Conservation (phyloP, 2,888 invertebrate species). For the Neocrepidodera transversa region DNA sequence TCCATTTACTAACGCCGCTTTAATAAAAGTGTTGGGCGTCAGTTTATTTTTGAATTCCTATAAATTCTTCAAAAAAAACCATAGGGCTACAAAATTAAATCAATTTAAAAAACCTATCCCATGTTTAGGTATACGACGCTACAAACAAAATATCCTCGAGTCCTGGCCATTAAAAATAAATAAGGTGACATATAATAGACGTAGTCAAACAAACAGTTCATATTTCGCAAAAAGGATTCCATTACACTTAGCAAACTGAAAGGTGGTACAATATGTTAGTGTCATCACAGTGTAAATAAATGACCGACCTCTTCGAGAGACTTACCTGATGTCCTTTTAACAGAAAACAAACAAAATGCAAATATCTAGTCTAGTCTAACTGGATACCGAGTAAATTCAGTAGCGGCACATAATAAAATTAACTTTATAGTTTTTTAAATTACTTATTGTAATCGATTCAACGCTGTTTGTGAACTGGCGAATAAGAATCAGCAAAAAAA, state of each 20-base stretch:
- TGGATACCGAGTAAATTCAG: constrained; percentile 21
- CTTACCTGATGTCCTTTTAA: constrained; percentile 45
- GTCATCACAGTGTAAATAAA: constrained; percentile 46
- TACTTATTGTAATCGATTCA: no score
- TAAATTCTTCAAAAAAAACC: no score
- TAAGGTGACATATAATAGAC: constrained; percentile 30
- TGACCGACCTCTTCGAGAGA: constrained; percentile 39
- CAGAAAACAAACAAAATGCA: constrained; percentile 47
- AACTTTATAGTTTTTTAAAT: no score
- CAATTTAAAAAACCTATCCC: no score
- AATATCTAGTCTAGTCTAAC: constrained; percentile 41
- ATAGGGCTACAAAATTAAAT: no score
- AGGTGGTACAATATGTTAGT: constrained; percentile 43
- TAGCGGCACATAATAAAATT: constrained; percentile 3
- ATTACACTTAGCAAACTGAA: constrained; percentile 38
- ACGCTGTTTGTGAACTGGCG: no score
- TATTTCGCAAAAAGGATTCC: constrained; percentile 37
- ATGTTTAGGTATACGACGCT: no score
- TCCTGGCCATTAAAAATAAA: constrained; percentile 11
- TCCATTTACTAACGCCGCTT: no score
- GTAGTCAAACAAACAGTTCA: constrained; percentile 29
- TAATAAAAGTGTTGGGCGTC: no score
- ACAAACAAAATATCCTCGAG: no score
- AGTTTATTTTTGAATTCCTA: no score
- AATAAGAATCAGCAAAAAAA: no score